These are phyloP conservation scores for Henicopernis longicauda DNA, from an alignment of 2,113 vertebrate species.

Conservation along the genomic window DNA sequence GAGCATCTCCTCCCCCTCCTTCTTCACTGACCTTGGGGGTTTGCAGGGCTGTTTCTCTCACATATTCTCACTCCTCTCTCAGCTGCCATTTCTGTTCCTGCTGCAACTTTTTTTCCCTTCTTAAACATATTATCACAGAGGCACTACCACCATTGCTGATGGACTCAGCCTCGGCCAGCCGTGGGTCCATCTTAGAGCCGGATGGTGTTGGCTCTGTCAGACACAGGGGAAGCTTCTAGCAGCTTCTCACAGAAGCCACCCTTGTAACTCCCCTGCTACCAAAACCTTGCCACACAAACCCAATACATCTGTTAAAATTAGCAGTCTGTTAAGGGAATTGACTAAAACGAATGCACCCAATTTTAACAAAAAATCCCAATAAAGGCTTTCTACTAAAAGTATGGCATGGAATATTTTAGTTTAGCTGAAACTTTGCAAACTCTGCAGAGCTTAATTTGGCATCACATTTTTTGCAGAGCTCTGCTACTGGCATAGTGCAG, in stretches of 20 bases:
- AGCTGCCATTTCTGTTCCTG: not conserved
- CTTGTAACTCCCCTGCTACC: not conserved
- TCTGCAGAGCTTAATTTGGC: not conserved
- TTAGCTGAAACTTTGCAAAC: not conserved
- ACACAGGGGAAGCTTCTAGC: not conserved
- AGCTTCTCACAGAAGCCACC: not conserved
- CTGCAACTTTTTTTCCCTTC: not conserved
- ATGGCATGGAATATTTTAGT: not conserved
- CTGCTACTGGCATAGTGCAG: not conserved
- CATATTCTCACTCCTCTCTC: not conserved
- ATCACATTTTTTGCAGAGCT: not conserved
- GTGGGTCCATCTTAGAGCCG: fast-evolving
- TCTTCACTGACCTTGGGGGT: not conserved
- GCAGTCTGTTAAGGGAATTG: not conserved
- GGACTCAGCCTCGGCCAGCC: not conserved
- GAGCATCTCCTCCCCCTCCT: fast-evolving
- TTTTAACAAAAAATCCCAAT: not conserved
- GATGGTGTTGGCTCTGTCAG: not conserved
- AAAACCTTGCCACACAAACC: not conserved
- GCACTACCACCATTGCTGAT: fast-evolving
- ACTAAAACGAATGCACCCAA: not conserved
- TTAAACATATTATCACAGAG: not conserved
- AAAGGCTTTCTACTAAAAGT: not conserved
- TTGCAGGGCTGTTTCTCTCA: not conserved
- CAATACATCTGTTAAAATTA: not conserved